phyloP scores from a whole-genome alignment of 2,113 vertebrate species.

The Gorsachius goisagi region DNA sequence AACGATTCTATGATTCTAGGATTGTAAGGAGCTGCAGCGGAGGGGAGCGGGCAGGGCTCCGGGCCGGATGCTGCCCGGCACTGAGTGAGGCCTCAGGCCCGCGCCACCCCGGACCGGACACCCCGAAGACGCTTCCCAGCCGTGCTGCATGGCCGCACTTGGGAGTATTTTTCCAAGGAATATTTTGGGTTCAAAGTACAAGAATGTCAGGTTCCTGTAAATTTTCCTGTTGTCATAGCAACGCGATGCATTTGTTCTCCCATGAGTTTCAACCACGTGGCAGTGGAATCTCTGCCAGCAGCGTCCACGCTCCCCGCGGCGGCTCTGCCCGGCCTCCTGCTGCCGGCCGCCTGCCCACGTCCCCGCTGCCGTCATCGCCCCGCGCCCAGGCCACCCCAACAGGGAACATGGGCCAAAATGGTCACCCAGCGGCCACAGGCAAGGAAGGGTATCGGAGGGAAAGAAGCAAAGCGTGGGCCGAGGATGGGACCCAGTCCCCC shows the following conservation, averaged over 20 bases:
- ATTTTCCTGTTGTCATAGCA: background rate
- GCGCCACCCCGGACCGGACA: background rate
- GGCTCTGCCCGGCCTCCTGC: accelerated
- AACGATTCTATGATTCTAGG: too few species aligned
- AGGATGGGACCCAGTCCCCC: background rate
- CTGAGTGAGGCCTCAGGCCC: accelerated
- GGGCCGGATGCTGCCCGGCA: accelerated
- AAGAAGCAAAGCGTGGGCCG: background rate
- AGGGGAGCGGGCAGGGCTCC: accelerated
- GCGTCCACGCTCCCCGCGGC: accelerated
- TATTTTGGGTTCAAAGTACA: background rate
- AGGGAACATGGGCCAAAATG: accelerated
- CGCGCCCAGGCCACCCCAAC: accelerated
- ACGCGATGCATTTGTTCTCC: background rate
- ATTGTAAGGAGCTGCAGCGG: background rate
- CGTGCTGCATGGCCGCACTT: accelerated
- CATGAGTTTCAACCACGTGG: background rate
- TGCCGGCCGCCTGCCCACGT: too few species aligned
- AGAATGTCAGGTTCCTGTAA: background rate
- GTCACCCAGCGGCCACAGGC: background rate
- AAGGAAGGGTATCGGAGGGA: accelerated
- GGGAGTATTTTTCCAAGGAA: background rate
- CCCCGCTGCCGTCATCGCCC: background rate
- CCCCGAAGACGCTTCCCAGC: background rate
- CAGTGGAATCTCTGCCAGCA: background rate